Percentiles rank a stretch among this genome's conserved stretches.
Conservation (phyloP, 2,888 invertebrate genomes). For the Agrilus cyanescens region DNA sequence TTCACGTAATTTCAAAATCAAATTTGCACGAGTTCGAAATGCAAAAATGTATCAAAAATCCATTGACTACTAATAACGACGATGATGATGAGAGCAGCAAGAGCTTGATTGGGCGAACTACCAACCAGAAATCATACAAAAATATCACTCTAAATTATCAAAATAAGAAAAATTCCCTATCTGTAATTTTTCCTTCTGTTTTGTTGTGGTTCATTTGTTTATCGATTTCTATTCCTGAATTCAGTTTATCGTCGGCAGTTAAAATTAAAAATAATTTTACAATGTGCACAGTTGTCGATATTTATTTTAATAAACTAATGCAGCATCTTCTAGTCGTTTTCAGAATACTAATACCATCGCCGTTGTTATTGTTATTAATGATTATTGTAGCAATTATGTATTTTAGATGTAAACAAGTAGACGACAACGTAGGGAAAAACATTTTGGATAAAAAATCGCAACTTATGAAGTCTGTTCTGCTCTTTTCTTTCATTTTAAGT, state of each 20-base stretch:
- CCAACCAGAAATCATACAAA: conserved; percentile 37
- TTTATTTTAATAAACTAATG: conserved; percentile 34
- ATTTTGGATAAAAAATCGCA: conserved; percentile 23
- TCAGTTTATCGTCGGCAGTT: conserved; percentile 40
- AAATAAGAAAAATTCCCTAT: conserved; percentile 35
- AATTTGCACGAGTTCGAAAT: conserved; percentile 39
- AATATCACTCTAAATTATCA: conserved; percentile 45
- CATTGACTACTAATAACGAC: conserved; percentile 22
- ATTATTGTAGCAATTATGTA: conserved; percentile 23
- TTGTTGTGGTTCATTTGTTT: conserved; percentile 47
- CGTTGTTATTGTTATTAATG: conserved; percentile 23
- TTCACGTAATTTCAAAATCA: conserved; percentile 45
- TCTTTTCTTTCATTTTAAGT: conserved; percentile 24
- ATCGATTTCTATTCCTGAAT: conserved; percentile 49
- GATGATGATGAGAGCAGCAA: conserved; percentile 24
- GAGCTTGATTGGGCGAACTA: conserved; percentile 25
- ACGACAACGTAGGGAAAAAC: conserved; percentile 21
- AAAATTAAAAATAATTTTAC: conserved; percentile 31
- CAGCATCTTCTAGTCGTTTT: conserved; percentile 27
- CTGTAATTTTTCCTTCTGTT: conserved; percentile 41
- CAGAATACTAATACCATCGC: conserved; percentile 24
- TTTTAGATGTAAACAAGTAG: conserved; percentile 18
- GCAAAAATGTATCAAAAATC: conserved; percentile 29
- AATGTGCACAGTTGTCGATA: conserved; percentile 42
- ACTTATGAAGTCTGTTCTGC: conserved; percentile 23